Conservation (phyloP, 2,113 vertebrate genomes). For the Corvus moneduloides region DNA sequence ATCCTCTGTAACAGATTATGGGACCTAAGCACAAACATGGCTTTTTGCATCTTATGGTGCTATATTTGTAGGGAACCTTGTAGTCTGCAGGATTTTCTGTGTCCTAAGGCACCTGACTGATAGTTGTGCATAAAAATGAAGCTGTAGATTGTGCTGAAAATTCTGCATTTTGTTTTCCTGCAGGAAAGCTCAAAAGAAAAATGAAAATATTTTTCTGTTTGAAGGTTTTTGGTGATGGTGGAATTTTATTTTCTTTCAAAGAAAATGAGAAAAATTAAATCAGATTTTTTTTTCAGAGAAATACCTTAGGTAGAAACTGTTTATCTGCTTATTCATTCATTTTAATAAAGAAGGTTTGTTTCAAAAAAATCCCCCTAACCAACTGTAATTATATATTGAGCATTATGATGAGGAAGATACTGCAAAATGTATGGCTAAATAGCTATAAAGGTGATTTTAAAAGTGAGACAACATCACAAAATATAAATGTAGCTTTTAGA, state of each 20-base stretch:
- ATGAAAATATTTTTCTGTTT: not conserved
- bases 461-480: not conserved
- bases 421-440: not conserved
- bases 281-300: not conserved
- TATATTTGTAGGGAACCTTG: not conserved
- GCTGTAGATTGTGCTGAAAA: not conserved
- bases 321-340: not conserved
- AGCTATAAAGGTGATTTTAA: not conserved
- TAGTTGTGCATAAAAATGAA: not conserved
- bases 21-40: not conserved
- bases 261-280: not conserved
- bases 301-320: not conserved
- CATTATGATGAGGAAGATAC: not conserved
- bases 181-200: not conserved
- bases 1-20: not conserved
- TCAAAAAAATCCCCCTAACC: not conserved
- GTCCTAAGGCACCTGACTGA: not conserved
- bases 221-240: not conserved
- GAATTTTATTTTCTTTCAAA: not conserved
- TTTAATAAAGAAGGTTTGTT: not conserved
- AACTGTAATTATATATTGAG: not conserved
- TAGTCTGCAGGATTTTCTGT: not conserved
- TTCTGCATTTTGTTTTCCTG: not conserved
- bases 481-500: not conserved
- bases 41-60: not conserved